Conservation (phyloP, 2,888 invertebrate genomes). For the Cataglyphis livida region DNA sequence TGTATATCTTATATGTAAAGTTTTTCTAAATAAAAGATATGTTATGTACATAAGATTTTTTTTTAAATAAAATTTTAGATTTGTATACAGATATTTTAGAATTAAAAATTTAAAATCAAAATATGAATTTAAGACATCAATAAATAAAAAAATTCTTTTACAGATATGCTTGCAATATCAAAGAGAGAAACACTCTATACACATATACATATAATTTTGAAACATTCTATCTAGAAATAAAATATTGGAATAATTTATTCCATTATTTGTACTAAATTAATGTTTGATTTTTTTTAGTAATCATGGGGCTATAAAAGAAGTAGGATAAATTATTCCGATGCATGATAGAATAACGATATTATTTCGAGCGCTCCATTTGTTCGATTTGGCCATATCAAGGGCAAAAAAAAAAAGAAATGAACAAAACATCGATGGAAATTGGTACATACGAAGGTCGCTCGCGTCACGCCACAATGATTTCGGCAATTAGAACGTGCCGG, state of each 20-base stretch:
- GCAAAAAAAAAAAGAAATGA: slow-evolving; percentile 7
- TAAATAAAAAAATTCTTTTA: no score
- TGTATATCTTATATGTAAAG: no score
- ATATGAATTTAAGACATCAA: no score
- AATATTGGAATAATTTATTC: not conserved
- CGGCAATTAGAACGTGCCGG: slow-evolving; percentile 31
- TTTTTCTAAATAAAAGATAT: no score
- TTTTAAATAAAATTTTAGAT: no score
- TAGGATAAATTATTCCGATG: not conserved
- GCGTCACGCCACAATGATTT: slow-evolving; percentile 55
- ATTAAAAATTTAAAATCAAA: no score
- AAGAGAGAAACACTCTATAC: no score
- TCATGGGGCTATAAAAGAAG: not conserved
- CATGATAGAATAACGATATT: slow-evolving; percentile 13
- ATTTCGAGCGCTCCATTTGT: slow-evolving; percentile 36
- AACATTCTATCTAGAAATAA: not conserved
- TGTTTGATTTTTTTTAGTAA: not conserved
- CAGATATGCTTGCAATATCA: no score
- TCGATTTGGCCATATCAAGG: slow-evolving; percentile 14
- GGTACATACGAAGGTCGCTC: slow-evolving; percentile 56
- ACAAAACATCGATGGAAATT: slow-evolving; percentile 37
- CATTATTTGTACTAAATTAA: not conserved
- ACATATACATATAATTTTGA: no score
- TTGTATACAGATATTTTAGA: no score
- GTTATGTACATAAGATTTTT: not conserved